Evolutionary conservation across 2,113 vertebrate genomes (phyloP).

Genomic region (Elachura formosa): DNA sequence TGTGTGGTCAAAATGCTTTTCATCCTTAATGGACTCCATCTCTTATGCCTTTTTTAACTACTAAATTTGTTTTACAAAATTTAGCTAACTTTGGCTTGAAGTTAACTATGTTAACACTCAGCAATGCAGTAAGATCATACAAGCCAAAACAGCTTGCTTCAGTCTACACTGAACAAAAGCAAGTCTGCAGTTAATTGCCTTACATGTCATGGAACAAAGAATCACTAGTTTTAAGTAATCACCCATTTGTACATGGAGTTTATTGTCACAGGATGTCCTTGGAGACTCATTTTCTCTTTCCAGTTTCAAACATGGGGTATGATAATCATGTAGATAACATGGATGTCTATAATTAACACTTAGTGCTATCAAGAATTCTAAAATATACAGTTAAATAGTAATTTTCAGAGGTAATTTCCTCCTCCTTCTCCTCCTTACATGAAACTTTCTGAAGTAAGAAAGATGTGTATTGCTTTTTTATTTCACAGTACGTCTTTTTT

Average conservation of each 20-base stretch:
- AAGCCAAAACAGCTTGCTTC: slow-evolving; percentile 23
- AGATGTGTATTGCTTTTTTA: neutral
- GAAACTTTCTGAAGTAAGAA: neutral
- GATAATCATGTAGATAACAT: neutral
- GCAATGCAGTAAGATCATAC: neutral
- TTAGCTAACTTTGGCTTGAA: neutral
- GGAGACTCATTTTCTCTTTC: neutral
- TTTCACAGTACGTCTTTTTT: neutral
- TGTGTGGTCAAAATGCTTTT: slow-evolving; percentile 20
- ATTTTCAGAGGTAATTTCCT: neutral
- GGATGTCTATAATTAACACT: neutral
- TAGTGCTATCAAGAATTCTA: neutral
- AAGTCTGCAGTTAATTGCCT: slow-evolving; percentile 21
- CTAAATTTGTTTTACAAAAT: neutral
- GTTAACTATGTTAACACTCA: neutral
- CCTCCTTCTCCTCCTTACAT: neutral
- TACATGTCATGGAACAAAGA: neutral
- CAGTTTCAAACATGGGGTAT: neutral
- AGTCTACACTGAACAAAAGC: neutral
- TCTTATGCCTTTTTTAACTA: neutral
- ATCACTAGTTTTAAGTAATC: neutral
- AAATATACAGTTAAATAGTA: neutral
- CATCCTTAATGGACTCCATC: neutral
- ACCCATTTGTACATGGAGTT: neutral
- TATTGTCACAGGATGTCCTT: neutral